phyloP scores from a whole-genome alignment of 2,797 vertebrate species.

The Alfaro cultratus region DNA sequence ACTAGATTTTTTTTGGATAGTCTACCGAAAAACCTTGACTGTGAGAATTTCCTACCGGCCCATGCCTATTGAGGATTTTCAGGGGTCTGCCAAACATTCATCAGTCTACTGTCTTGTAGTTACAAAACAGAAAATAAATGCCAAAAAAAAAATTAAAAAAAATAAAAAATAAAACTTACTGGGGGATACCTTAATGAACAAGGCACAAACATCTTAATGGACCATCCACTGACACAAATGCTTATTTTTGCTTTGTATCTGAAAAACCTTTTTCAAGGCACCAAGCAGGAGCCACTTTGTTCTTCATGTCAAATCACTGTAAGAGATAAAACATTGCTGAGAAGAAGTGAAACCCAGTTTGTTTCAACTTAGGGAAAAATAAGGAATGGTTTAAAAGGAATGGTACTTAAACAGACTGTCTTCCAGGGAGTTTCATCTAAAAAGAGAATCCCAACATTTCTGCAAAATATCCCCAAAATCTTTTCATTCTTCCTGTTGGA shows the following conservation, averaged over 20 bases:
- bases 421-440: slow-evolving; percentile 22
- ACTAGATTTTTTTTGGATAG: not conserved
- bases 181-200: slow-evolving; percentile 50
- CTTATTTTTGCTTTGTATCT: slow-evolving; percentile 32
- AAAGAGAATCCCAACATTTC: slow-evolving; percentile 2
- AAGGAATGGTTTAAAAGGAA: slow-evolving; percentile 37
- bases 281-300: slow-evolving; percentile 13
- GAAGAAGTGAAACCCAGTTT: slow-evolving; percentile 1
- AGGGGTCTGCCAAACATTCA: slow-evolving; percentile 36
- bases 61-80: not conserved
- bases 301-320: not conserved
- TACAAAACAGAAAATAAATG: not conserved
- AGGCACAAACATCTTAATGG: slow-evolving; percentile 65
- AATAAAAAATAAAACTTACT: slow-evolving; percentile 12
- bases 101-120: slow-evolving; percentile 17
- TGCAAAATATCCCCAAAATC: slow-evolving; percentile 5
- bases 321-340: slow-evolving; percentile 12
- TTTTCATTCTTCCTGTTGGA: not conserved
- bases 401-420: slow-evolving; percentile 28
- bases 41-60: not conserved
- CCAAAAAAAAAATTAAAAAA: too few relatives aligned
- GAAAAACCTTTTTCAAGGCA: slow-evolving; percentile 23
- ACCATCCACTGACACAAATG: slow-evolving; percentile 24
- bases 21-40: not conserved
- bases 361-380: slow-evolving; percentile 19